Base-by-base conservation (phyloP, 1,140 invertebrate genomes). In the Drosophila sproati region DNA sequence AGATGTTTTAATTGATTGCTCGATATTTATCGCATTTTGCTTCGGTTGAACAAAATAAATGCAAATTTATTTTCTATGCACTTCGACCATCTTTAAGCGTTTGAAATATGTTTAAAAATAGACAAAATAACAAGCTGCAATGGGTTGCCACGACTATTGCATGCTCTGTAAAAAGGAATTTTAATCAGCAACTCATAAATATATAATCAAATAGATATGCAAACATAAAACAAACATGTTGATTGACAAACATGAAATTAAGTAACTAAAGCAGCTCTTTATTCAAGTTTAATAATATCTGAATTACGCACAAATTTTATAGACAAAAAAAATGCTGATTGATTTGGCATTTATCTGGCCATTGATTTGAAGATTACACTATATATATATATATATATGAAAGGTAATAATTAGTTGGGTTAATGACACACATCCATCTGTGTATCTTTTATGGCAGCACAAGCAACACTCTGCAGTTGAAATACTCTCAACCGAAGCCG, bases 21-120 rank as follows among this genome's bases (percentile, higher is more conserved):
- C 35, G 63, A 74, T 78, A 64, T 66, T 60, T 61, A 70, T 66
- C 72, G 59, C 60, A 32, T 59, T 35, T 73, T 51, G 72, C 51
- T 43, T 62, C 72, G 37, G 35, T 48, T 69, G 54, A 70, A 57
- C 37, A 31, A 57, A 56, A 54, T 52, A 45, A 3, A 7, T 37
- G 35, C n/a, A 20, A 35, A 51, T 39, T 39, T 29, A 39, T 50
- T 50, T 50, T 52, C 32, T 39, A 7, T 8, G 41, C 4, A 47
- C 28, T 68, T 61, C n/a, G 4, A 3, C 4, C 4, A n/a, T 35
- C 43, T 29, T 10, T 35, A 47, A 47, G 34, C 35, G 59, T 71
- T 60, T 34, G 8, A 60, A 75, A 56, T 69, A 78, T 70, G 77
- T 75, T 74, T 66, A 47, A 62, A 78, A 78, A 75, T 70, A 63